A percentile compares a stretch with the other conserved stretches of the same genome.
Evolutionary conservation across 1,140 invertebrate genomes (phyloP).

Genomic region (Aphelinus atriplicis): DNA sequence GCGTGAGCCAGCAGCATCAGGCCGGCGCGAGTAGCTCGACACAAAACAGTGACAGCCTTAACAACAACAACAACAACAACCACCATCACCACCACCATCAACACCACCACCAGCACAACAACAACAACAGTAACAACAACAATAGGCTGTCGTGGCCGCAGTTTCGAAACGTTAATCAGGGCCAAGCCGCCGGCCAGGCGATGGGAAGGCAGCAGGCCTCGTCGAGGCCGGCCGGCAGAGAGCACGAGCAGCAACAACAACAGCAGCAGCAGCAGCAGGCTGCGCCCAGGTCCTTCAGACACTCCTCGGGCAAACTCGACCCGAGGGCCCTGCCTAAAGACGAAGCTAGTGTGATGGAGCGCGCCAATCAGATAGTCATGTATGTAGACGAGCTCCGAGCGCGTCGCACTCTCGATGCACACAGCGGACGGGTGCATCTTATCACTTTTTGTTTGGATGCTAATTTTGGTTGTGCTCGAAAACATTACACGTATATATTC

Average conservation of each 20-base stretch:
- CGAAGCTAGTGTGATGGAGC: slow-evolving; percentile 81
- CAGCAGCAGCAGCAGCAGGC: background rate
- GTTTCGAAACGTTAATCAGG: slow-evolving; percentile 65
- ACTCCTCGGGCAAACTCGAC: slow-evolving; percentile 63
- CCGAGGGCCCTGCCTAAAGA: slow-evolving; percentile 72
- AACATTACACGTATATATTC: background rate
- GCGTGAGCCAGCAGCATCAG: slow-evolving; percentile 53
- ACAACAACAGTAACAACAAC: slow-evolving; percentile 65
- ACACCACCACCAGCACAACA: slow-evolving; percentile 34
- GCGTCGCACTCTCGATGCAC: slow-evolving; percentile 10
- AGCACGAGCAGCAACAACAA: slow-evolving; percentile 28
- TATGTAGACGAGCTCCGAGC: slow-evolving; percentile 68
- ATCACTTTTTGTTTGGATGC: slow-evolving; percentile 13
- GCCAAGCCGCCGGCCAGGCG: slow-evolving; percentile 45
- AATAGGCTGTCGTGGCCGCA: slow-evolving; percentile 67
- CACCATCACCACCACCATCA: slow-evolving; percentile 29
- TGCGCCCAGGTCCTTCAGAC: slow-evolving; percentile 42
- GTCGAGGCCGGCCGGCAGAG: background rate
- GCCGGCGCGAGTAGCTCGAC: slow-evolving; percentile 8
- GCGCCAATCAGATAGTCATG: slow-evolving; percentile 86
- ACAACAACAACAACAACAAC: slow-evolving; percentile 59
- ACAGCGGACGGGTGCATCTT: background rate
- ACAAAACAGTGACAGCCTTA: slow-evolving; percentile 61
- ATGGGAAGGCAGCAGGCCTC: slow-evolving; percentile 59
- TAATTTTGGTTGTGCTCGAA: slow-evolving; percentile 14